These are phyloP conservation scores for Promerops cafer DNA, from an alignment of 2,113 vertebrate genomes.

Conservation along the genomic window DNA sequence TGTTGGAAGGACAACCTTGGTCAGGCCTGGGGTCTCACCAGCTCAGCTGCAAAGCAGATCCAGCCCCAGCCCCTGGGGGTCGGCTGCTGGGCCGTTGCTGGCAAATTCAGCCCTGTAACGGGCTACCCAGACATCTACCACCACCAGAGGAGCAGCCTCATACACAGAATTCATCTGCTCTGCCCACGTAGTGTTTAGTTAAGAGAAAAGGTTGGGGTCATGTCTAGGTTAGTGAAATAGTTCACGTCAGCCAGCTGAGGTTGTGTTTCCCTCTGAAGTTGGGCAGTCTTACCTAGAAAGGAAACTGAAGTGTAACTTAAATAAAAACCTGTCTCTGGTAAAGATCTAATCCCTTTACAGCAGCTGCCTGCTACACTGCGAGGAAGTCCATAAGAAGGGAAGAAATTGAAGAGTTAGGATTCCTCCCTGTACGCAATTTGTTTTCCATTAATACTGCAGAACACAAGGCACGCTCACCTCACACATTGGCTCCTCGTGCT, in stretches of 20 bases:
- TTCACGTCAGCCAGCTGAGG: not conserved
- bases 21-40: not conserved
- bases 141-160: not conserved
- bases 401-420: not conserved
- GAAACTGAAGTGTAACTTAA: not conserved
- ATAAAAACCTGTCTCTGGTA: not conserved
- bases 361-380: not conserved
- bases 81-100: not conserved
- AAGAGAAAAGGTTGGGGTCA: not conserved
- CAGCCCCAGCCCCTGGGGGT: not conserved
- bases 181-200: not conserved
- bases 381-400: not conserved
- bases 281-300: not conserved
- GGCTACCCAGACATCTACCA: not conserved
- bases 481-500: not conserved
- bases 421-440: conserved; percentile 4
- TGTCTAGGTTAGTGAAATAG: not conserved
- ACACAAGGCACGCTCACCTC: conserved; percentile 59
- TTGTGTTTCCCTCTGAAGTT: not conserved
- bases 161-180: not conserved
- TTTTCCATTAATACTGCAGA: conserved; percentile 49
- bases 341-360: not conserved
- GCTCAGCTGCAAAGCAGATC: not conserved
- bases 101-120: not conserved
- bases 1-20: not conserved